Evolutionary conservation across 1,140 invertebrate genomes (phyloP).

Genomic region (Drosophila sturtevanti): DNA sequence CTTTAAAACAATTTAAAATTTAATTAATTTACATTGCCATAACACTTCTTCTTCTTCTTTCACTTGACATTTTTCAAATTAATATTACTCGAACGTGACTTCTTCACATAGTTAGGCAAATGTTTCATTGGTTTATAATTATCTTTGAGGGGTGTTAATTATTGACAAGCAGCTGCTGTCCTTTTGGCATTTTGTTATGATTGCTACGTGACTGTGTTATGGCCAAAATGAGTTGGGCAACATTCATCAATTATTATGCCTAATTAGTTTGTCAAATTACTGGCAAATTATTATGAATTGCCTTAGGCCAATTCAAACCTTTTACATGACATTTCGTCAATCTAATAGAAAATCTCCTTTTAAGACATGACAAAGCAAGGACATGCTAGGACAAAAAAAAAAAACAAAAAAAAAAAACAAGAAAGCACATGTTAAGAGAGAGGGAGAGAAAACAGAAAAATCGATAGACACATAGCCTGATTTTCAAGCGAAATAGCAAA

Average conservation of each 20-base stretch:
- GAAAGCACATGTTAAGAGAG: neutral
- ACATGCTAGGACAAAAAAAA: neutral
- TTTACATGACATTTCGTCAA: neutral
- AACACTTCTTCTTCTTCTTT: neutral
- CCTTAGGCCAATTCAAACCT: neutral
- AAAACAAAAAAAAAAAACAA: no score
- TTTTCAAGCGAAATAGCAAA: conserved; percentile 55
- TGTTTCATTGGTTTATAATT: conserved; percentile 2
- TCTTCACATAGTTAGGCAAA: no score
- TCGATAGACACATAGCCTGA: conserved; percentile 45
- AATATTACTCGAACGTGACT: neutral
- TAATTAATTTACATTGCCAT: neutral
- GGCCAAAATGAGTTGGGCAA: conserved; percentile 20
- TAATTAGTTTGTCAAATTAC: conserved; percentile 49
- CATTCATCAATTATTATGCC: conserved; percentile 42
- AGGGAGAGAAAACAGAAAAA: conserved; percentile 42
- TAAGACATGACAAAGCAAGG: neutral
- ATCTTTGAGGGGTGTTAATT: neutral
- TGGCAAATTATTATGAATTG: conserved; percentile 52
- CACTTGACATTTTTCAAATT: neutral
- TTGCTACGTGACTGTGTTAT: conserved; percentile 37
- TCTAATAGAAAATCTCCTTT: neutral
- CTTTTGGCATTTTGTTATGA: conserved; percentile 37
- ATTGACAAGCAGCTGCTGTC: neutral
- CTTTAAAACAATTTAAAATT: neutral